Evolutionary conservation across 2,888 invertebrate species (phyloP).

Genomic region (Lobophora halterata): DNA sequence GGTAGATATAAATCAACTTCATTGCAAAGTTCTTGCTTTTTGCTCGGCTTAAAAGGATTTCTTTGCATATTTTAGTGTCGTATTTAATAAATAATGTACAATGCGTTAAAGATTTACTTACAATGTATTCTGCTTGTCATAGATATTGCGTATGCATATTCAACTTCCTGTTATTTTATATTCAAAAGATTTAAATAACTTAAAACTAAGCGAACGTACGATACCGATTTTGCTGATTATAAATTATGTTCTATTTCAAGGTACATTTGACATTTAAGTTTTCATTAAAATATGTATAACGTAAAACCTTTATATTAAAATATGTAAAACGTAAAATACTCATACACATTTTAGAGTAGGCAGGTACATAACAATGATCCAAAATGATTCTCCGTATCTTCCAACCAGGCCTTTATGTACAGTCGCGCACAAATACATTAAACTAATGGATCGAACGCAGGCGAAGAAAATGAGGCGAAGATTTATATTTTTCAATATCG

Average conservation of each 20-base stretch:
- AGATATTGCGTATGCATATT: neutral
- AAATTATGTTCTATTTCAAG: no score
- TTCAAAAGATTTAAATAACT: neutral
- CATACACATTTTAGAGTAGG: neutral
- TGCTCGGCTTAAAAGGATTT: conserved; percentile 52
- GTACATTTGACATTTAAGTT: no score
- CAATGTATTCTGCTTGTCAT: conserved; percentile 46
- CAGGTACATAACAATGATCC: no score
- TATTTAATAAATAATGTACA: conserved; percentile 58
- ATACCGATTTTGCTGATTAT: no score
- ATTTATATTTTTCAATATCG: conserved; percentile 73
- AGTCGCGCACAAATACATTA: conserved; percentile 35
- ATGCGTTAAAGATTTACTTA: conserved; percentile 46
- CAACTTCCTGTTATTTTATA: conserved; percentile 4
- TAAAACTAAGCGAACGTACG: no score
- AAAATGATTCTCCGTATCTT: conserved; percentile 8
- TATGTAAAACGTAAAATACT: no score
- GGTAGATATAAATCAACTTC: conserved; percentile 69
- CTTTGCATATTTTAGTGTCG: conserved; percentile 57
- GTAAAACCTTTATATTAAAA: no score
- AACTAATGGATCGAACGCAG: conserved; percentile 59
- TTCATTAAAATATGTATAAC: no score
- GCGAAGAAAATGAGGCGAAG: conserved; percentile 61
- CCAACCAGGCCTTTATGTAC: conserved; percentile 11
- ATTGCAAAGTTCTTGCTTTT: conserved; percentile 51